Evolutionary conservation across 1,140 invertebrate species (phyloP), one percentile per base, ranked within the genome.

Genomic region (Achroia grisella): DNA sequence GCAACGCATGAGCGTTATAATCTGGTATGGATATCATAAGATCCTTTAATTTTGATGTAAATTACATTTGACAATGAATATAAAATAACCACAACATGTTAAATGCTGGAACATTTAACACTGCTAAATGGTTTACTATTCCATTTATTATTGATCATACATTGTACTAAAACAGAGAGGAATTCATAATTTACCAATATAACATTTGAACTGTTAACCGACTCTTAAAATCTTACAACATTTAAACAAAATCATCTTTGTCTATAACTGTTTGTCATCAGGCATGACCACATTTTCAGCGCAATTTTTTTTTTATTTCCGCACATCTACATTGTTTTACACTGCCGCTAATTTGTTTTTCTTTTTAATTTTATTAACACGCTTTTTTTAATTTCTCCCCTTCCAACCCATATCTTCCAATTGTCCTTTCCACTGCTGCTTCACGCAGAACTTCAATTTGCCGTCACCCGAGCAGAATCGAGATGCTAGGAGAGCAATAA

Each of bases 361-460:
- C 76, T 85, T 71, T 87, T 87, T 87, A 69, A 82, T 82, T 87
- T 87, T 84, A 86, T 87, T 87, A 87, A 87, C 85, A 87, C 75
- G 85, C 85, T 87, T 86, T 82, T 82, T 86, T 81, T 79, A 80
- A 78, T 83, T 80, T 44, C 62, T 59, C 69, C 63, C 57, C 50
- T 52, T 62, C 70, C 62, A 55, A 59, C 71, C 56, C 28, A 56
- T 65, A 66, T 58, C 48, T 72, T 66, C 70, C 70, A 52, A 53
- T 60, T 48, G 48, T 73, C 71, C 77, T 62, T 61, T 74, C 69
- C 72, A 37, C 68, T 59, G 58, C 61, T 67, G 68, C 62, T 71
- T 63, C 68, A 70, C 58, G 65, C 67, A 85, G 81, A 85, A 85
- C 57, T 70, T 85, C 62, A 85, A 85, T 69, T 54, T 85, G 56